Conservation (phyloP, 2,113 vertebrate species). For the Carlito syrichta region DNA sequence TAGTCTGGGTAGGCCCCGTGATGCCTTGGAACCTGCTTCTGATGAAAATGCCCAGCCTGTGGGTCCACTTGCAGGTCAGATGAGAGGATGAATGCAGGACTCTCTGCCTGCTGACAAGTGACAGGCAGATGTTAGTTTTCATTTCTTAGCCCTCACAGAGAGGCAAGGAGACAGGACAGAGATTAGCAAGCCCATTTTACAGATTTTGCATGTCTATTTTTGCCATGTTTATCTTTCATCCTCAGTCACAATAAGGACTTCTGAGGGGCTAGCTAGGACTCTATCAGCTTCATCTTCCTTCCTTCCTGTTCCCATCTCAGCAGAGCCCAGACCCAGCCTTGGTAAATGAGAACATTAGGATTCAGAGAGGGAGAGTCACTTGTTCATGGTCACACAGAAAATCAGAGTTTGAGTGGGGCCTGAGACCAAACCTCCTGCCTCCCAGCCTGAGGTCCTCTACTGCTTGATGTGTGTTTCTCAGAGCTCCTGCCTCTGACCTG, state of each 20-base stretch:
- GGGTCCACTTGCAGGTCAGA: neutral
- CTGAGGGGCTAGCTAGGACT: neutral
- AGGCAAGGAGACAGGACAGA: neutral
- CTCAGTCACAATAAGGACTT: neutral
- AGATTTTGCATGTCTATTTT: too few relatives aligned
- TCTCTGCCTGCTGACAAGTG: neutral
- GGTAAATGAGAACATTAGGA: too few relatives aligned
- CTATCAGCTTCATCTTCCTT: neutral
- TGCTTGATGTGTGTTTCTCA: neutral
- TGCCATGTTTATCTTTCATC: neutral
- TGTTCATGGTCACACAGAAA: neutral
- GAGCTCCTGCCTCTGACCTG: neutral
- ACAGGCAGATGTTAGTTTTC: rapidly evolving
- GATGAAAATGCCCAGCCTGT: rapidly evolving
- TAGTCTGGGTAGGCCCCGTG: rapidly evolving
- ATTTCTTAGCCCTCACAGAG: neutral
- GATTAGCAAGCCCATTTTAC: neutral
- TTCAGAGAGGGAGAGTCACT: neutral
- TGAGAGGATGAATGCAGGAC: neutral
- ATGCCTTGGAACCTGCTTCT: neutral
- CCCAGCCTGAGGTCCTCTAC: neutral
- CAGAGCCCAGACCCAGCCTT: neutral
- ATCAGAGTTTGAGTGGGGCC: neutral
- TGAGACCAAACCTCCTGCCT: neutral
- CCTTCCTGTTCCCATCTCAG: neutral